Base-by-base conservation (phyloP, 2,113 vertebrate species). In the Anser cygnoides region DNA sequence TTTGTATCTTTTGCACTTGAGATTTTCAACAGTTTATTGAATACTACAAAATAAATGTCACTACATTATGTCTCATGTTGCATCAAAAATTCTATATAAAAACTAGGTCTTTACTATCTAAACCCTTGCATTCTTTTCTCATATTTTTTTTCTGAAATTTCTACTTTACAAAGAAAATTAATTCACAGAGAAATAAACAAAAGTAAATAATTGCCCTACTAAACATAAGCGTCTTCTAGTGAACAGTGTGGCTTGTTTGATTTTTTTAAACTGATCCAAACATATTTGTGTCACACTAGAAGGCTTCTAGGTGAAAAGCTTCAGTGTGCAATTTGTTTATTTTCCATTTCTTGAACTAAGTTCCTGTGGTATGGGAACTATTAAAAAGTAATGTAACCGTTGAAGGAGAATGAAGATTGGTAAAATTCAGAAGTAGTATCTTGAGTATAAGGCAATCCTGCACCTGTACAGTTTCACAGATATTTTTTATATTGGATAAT, bases 351-450 rank as follows among this genome's bases (percentile, higher is more conserved):
- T 39, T 52, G 31, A 77, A 71, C 5, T 61, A 77, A 95, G 52
- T 84, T 79, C 92, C 89, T 75, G 31, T 85, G 75, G 82, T 84
- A 59, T 54, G 29, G 77, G 70, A 97, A 94, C 73, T 74, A 46
- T 58, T 73, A 83, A 90, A 96, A 96, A 89, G 77, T 68, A 92
- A 59, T 77, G 76, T 17, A 82, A 91, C 59, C 87, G 52, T 86
- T 57, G 59, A 94, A 97, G 77, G 62, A 93, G 94, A 95, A 90
- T 33, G 72, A 84, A 91, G 71, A 80, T 3, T 62, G 80, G 21
- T 44, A 89, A 94, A 95, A 92, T 61, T 75, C 71, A 80, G 29
- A 44, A 93, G 62, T 1, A 46, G 21, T 6, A 58, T 37, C 65
- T 80, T 1, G 3, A 93, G 65, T 17, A 95, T 87, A 62, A 86